These are phyloP conservation scores for Epinephelus moara DNA, from an alignment of 2,113 vertebrate species.

Conservation along the genomic window DNA sequence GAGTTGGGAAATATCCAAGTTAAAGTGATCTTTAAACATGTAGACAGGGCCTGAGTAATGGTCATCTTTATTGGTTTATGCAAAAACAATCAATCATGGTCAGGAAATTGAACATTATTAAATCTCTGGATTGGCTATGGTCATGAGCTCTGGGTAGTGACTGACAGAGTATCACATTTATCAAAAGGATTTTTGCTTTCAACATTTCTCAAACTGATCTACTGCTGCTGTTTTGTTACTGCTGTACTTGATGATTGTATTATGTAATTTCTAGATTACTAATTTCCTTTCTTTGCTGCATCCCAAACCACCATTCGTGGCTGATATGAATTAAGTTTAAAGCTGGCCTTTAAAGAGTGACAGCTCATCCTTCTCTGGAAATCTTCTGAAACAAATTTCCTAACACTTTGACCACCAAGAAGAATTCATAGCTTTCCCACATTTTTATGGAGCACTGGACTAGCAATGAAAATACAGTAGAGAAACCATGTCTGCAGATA, in stretches of 20 bases:
- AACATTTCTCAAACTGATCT: neutral
- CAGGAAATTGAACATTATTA: neutral
- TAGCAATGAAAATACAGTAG: neutral
- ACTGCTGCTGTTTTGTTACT: neutral
- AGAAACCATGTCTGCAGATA: slow-evolving; percentile 32
- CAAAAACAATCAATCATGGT: neutral
- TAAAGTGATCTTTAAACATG: too few relatives aligned
- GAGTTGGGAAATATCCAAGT: too few relatives aligned
- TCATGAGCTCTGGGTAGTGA: neutral
- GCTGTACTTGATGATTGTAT: neutral
- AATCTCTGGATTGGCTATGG: neutral
- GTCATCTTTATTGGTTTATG: neutral
- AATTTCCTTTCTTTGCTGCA: neutral
- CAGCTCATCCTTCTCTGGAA: neutral
- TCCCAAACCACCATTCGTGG: neutral
- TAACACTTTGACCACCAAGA: neutral
- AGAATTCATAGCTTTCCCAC: slow-evolving; percentile 10
- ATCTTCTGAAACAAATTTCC: neutral
- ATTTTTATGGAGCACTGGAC: neutral
- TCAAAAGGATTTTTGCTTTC: too few relatives aligned
- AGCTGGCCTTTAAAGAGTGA: neutral
- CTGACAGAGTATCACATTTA: neutral
- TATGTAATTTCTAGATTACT: too few relatives aligned
- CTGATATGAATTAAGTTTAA: neutral
- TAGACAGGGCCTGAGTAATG: neutral